Evolutionary conservation across 1,140 invertebrate species (phyloP).

Genomic region (Rhopalosiphum padi): DNA sequence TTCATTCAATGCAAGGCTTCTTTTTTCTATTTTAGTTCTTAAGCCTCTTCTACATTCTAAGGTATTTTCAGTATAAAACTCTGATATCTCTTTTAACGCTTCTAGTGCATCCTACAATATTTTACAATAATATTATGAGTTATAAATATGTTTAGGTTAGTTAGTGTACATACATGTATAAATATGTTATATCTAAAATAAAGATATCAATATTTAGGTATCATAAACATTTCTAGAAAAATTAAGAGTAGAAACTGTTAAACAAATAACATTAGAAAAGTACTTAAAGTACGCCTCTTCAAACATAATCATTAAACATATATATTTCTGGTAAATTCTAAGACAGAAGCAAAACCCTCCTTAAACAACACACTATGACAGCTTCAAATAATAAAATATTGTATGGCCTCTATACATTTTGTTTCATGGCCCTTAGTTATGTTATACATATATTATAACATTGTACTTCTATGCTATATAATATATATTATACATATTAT

Average conservation of each 20-base stretch:
- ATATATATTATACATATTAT: neutral
- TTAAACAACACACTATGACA: no score
- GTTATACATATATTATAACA: no score
- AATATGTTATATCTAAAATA: neutral
- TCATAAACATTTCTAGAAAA: no score
- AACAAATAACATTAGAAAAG: no score
- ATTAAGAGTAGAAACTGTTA: no score
- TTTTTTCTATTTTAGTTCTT: constrained; percentile 90
- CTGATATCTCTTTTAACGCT: constrained; percentile 82
- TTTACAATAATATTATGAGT: constrained; percentile 4
- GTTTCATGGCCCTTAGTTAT: no score
- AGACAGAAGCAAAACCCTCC: no score
- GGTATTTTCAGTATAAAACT: constrained; percentile 89
- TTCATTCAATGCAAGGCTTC: constrained; percentile 80
- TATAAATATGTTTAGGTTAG: neutral
- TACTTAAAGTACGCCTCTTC: no score
- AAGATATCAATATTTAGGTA: neutral
- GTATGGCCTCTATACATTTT: neutral
- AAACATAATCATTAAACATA: no score
- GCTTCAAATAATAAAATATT: neutral
- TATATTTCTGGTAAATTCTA: no score
- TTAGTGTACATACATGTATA: neutral
- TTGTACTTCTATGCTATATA: no score
- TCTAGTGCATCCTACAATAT: constrained; percentile 78
- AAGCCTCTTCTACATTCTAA: constrained; percentile 83